Conservation (phyloP, 2,888 invertebrate species). For the Pyrrhia umbra region DNA sequence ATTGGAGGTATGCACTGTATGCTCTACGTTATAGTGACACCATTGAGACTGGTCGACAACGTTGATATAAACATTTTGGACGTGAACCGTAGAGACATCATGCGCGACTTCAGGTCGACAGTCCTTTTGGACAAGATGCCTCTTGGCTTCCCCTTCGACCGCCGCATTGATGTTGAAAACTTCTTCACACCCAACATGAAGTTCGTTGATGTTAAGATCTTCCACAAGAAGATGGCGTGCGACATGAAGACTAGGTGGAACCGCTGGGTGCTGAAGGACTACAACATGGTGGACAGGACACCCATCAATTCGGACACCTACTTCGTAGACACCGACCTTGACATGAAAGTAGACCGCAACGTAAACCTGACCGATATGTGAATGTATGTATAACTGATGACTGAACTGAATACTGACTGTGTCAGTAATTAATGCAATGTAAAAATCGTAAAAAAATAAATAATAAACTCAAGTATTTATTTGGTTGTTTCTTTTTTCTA, state of each 20-base stretch:
- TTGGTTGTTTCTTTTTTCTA: constrained; percentile 21
- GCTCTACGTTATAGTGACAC: constrained; percentile 91
- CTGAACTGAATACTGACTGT: constrained; percentile 3
- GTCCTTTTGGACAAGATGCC: constrained; percentile 91
- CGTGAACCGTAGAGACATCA: constrained; percentile 83
- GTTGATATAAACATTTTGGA: constrained; percentile 80
- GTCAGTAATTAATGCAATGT: constrained; percentile 27
- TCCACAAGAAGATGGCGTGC: constrained; percentile 89
- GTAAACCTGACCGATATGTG: constrained; percentile 47
- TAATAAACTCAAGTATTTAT: constrained; percentile 27
- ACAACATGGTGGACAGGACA: constrained; percentile 73
- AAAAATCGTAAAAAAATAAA: constrained; percentile 33
- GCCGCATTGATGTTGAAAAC: constrained; percentile 89
- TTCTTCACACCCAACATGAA: constrained; percentile 93
- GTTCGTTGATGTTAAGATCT: constrained; percentile 92
- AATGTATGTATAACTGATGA: constrained; percentile 19
- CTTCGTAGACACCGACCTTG: constrained; percentile 75
- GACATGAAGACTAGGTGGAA: constrained; percentile 86
- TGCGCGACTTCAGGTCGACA: constrained; percentile 80
- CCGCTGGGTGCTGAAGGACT: constrained; percentile 79
- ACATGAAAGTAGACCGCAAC: constrained; percentile 55
- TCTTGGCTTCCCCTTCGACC: constrained; percentile 94
- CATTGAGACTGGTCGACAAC: constrained; percentile 85
- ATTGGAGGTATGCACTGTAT: constrained; percentile 92
- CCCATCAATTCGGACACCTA: constrained; percentile 74